Conservation (phyloP, 1,140 invertebrate genomes). For the Temnothorax curvispinosus region DNA sequence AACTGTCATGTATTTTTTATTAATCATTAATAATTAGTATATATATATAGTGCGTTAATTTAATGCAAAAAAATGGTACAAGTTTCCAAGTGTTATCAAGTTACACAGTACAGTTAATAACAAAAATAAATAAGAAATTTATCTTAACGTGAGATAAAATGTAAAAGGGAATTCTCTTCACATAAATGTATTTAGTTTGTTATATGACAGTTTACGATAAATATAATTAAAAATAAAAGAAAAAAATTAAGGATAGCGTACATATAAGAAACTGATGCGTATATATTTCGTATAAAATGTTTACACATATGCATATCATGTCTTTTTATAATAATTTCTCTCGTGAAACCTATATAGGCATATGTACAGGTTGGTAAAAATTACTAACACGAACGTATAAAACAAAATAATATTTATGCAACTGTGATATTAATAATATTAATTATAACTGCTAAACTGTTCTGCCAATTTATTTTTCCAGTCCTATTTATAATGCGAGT, state of each 20-base stretch:
- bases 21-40: background rate
- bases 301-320: constrained; percentile 34
- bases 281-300: constrained; percentile 40
- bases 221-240: constrained; percentile 4
- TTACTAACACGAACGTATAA: background rate
- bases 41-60: background rate
- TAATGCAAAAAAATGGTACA: background rate
- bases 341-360: background rate
- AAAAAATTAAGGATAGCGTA: background rate
- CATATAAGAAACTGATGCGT: background rate
- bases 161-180: background rate
- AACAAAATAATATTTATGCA: background rate
- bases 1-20: background rate
- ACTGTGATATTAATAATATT: constrained; percentile 40
- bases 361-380: constrained; percentile 26
- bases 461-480: background rate
- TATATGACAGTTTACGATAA: background rate
- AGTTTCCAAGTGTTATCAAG: background rate
- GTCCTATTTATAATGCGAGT: background rate
- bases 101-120: background rate
- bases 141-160: background rate
- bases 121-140: background rate
- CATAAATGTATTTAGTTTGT: background rate
- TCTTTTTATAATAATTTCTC: background rate
- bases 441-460: background rate